A percentile compares a stretch with the other conserved stretches of the same genome.
Evolutionary conservation across 30 jellyfish, hydroid and myxozoan genomes (phyloP).

Genomic region (Aurelia coerulea): DNA sequence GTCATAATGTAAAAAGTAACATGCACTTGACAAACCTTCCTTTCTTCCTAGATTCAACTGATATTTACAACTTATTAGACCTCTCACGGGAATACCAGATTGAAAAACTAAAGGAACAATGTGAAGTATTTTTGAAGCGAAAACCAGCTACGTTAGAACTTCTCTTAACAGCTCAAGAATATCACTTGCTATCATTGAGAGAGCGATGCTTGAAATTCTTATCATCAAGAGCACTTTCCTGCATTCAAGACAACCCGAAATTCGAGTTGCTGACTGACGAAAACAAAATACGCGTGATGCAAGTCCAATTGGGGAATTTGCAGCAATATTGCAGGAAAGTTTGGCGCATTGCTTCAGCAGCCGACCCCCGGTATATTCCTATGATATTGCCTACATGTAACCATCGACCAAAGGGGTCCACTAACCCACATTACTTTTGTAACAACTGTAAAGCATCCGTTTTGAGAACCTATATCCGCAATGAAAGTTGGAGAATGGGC

Average conservation of each 20-base stretch:
- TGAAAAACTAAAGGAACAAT: slow-evolving; percentile 58
- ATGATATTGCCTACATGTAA: slow-evolving; percentile 82
- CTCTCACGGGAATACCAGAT: slow-evolving; percentile 89
- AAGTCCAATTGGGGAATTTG: slow-evolving; percentile 71
- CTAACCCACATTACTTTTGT: slow-evolving; percentile 87
- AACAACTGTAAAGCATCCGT: slow-evolving; percentile 76
- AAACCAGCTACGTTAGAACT: slow-evolving; percentile 79
- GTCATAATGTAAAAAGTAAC: too few relatives aligned
- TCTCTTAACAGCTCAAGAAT: slow-evolving; percentile 86
- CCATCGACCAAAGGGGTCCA: slow-evolving; percentile 83
- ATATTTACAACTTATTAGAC: slow-evolving; percentile 72
- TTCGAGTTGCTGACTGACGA: slow-evolving; percentile 69
- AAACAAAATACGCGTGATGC: slow-evolving; percentile 64
- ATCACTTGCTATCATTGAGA: slow-evolving; percentile 40
- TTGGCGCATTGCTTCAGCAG: slow-evolving; percentile 75
- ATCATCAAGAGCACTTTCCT: slow-evolving; percentile 64
- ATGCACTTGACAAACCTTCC: neutral
- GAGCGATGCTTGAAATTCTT: slow-evolving; percentile 74
- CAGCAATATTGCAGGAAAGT: slow-evolving; percentile 78
- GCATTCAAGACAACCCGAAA: slow-evolving; percentile 81
- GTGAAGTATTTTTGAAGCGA: slow-evolving; percentile 73
- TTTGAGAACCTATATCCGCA: slow-evolving; percentile 66
- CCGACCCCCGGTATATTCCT: slow-evolving; percentile 85
- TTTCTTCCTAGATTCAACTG: slow-evolving; percentile 65
- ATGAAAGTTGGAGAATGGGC: slow-evolving; percentile 88